A percentile compares a stretch with the other conserved stretches of the same genome.
These are phyloP conservation scores for Caenorhabditis zanzibari DNA, from an alignment of 2,888 invertebrate species.

Conservation along the genomic window DNA sequence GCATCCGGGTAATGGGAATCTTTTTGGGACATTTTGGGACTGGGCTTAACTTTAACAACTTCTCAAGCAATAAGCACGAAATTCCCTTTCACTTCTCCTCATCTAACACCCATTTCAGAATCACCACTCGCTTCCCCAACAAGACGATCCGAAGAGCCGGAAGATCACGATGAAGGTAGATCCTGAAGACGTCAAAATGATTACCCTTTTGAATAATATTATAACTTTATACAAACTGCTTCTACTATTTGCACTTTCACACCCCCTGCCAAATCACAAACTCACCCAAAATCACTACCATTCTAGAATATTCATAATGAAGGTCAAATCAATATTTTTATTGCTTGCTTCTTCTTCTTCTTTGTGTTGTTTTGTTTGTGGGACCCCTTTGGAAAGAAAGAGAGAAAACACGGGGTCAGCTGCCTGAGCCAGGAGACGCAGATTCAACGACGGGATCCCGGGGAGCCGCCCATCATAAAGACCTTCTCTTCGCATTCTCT, in stretches of 20 bases:
- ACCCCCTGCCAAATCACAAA: slow-evolving; percentile 29
- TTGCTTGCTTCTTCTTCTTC: slow-evolving; percentile 45
- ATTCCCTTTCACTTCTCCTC: not conserved
- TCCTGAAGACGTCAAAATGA: slow-evolving; percentile 35
- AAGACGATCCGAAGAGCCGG: slow-evolving; percentile 31
- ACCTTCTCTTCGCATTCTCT: slow-evolving; percentile 28
- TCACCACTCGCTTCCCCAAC: slow-evolving; percentile 29
- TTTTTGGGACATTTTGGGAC: not conserved
- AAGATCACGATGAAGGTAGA: slow-evolving; percentile 51
- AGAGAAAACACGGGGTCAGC: slow-evolving; percentile 51
- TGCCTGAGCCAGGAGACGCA: slow-evolving; percentile 32
- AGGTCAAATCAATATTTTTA: slow-evolving; percentile 17
- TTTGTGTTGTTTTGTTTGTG: slow-evolving; percentile 53
- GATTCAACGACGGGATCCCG: slow-evolving; percentile 22
- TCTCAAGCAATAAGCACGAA: slow-evolving; percentile 11
- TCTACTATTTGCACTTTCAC: slow-evolving; percentile 34
- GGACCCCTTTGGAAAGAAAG: not conserved
- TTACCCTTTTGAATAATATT: slow-evolving; percentile 18
- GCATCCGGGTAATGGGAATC: not conserved
- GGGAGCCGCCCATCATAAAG: slow-evolving; percentile 35
- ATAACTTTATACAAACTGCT: slow-evolving; percentile 25
- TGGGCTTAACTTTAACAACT: slow-evolving; percentile 20
- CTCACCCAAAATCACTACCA: slow-evolving; percentile 31
- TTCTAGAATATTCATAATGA: slow-evolving; percentile 14
- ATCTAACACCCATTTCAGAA: slow-evolving; percentile 49